phyloP scores from a whole-genome alignment of 2,113 vertebrate genomes.

The Otolemur garnettii region DNA sequence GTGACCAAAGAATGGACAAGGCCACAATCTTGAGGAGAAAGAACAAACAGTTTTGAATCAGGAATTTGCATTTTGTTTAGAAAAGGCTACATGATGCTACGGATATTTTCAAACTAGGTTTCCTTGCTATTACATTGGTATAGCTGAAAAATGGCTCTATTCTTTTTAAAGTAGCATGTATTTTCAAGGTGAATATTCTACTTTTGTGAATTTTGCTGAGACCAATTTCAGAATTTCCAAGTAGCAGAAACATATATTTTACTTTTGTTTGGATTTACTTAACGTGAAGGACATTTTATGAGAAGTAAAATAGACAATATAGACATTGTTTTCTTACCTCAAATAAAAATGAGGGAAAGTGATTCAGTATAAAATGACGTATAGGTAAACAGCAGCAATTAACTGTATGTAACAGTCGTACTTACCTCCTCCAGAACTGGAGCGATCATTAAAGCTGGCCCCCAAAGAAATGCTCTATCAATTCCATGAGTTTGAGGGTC shows the following conservation, averaged over 20 bases:
- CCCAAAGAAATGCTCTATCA: slow-evolving; percentile 85
- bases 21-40: neutral
- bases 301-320: neutral
- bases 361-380: neutral
- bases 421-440: slow-evolving; percentile 83
- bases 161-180: neutral
- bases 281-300: neutral
- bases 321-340: neutral
- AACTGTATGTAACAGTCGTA: slow-evolving; percentile 61
- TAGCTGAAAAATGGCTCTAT: neutral
- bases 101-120: neutral
- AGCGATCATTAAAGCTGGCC: slow-evolving; percentile 82
- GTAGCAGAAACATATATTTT: neutral
- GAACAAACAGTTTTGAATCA: neutral
- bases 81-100: neutral
- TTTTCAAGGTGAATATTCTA: neutral
- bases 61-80: neutral
- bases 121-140: neutral
- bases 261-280: slow-evolving; percentile 7
- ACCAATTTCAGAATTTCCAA: neutral
- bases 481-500: slow-evolving; percentile 80
- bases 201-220: slow-evolving; percentile 1
- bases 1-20: neutral
- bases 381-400: neutral
- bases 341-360: neutral